Evolutionary conservation across 2,113 vertebrate genomes (phyloP).

Genomic region (Microcebus tavaratra): DNA sequence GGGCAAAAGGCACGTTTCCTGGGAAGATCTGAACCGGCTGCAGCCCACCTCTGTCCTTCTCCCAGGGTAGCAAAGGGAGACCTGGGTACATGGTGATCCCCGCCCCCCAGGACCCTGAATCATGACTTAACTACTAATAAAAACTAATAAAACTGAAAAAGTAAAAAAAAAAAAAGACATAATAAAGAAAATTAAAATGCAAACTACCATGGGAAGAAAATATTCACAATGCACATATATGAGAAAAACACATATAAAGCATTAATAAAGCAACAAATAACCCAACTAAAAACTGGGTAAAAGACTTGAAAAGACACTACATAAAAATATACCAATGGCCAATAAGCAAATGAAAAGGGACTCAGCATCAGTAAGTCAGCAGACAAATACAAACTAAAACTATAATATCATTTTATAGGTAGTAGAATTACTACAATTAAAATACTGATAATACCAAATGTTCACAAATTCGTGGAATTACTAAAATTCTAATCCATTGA

Average conservation of each 20-base stretch:
- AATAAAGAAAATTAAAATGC: neutral
- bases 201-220: conserved; percentile 30
- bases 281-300: neutral
- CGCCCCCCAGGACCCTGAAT: too few species aligned
- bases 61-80: too few species aligned
- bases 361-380: neutral
- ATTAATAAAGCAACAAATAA: conserved; percentile 10
- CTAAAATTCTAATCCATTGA: neutral
- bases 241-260: neutral
- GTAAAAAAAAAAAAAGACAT: neutral
- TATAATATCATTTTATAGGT: neutral
- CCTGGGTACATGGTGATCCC: too few species aligned
- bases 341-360: neutral
- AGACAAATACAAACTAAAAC: neutral
- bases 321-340: neutral
- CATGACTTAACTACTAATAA: too few species aligned
- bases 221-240: neutral
- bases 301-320: neutral
- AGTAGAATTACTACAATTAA: neutral
- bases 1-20: too few species aligned
- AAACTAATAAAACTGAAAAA: too few species aligned
- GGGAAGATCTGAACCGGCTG: too few species aligned
- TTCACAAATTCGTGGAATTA: neutral
- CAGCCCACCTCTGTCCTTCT: too few species aligned
- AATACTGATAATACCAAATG: neutral